These are phyloP conservation scores for Ormyrus rosae DNA, from an alignment of 2,888 invertebrate genomes.

Conservation along the genomic window DNA sequence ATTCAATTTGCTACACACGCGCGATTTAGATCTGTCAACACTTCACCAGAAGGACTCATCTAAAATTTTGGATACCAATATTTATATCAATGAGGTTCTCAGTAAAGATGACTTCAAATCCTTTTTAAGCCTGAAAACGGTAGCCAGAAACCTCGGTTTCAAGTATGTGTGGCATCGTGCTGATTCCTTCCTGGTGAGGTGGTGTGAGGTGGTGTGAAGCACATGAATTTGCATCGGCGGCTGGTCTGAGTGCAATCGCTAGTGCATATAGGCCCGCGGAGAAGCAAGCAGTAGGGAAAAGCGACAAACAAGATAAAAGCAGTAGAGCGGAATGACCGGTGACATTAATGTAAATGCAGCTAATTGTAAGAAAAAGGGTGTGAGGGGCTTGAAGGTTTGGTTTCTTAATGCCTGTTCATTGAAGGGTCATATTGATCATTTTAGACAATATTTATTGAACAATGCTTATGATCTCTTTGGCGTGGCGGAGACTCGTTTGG, in stretches of 20 bases:
- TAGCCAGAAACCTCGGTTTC: neutral
- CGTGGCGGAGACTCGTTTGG: too few relatives aligned
- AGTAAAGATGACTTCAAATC: neutral
- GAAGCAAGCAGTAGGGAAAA: neutral
- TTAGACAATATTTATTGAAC: too few relatives aligned
- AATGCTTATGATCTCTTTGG: too few relatives aligned
- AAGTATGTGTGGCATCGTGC: neutral
- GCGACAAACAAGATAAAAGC: neutral
- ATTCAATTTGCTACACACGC: neutral
- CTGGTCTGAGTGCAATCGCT: neutral
- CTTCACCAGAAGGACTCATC: neutral
- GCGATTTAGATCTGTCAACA: neutral
- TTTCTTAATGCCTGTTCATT: neutral
- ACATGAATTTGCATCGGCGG: neutral
- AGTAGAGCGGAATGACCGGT: neutral
- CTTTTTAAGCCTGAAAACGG: neutral
- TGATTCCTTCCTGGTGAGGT: neutral
- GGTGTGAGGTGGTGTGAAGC: neutral
- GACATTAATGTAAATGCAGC: neutral
- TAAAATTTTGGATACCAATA: neutral
- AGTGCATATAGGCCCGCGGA: neutral
- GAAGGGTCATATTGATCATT: too few relatives aligned
- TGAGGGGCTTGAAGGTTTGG: neutral
- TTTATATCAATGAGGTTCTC: neutral
- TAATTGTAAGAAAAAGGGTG: neutral